phyloP scores from a whole-genome alignment of 1,140 invertebrate genomes.

The Ceratitis capitata region DNA sequence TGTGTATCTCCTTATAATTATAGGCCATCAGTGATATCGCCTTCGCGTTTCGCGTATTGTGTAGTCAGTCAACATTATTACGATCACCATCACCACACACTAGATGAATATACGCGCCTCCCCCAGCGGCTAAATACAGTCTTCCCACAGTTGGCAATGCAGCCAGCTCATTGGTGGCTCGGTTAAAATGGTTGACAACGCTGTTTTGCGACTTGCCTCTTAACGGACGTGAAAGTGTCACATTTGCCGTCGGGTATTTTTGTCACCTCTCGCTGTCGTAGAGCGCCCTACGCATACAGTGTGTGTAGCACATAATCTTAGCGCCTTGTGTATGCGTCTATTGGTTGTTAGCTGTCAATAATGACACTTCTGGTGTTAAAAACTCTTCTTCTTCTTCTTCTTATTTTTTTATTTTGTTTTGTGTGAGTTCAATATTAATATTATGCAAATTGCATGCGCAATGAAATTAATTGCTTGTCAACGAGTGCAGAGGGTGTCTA shows the following conservation, averaged over 20 bases:
- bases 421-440: constrained; percentile 8
- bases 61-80: constrained; percentile 7
- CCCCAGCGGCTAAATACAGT: neutral
- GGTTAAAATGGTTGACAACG: neutral
- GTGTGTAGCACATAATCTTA: neutral
- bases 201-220: neutral
- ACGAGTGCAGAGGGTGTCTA: neutral
- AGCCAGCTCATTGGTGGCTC: constrained; percentile 11
- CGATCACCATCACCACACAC: neutral
- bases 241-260: neutral
- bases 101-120: neutral
- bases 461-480: constrained; percentile 19
- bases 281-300: too few species aligned
- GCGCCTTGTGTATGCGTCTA: neutral
- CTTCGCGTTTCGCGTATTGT: neutral
- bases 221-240: neutral
- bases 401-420: neutral
- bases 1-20: neutral
- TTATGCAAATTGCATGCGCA: constrained; percentile 1
- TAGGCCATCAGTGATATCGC: constrained; percentile 23
- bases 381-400: neutral
- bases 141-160: neutral
- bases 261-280: constrained; percentile 10
- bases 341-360: neutral
- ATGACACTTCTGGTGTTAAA: neutral